phyloP scores from a whole-genome alignment of 30 jellyfish, hydroid and myxozoan genomes.

The Cassiopea xamachana region DNA sequence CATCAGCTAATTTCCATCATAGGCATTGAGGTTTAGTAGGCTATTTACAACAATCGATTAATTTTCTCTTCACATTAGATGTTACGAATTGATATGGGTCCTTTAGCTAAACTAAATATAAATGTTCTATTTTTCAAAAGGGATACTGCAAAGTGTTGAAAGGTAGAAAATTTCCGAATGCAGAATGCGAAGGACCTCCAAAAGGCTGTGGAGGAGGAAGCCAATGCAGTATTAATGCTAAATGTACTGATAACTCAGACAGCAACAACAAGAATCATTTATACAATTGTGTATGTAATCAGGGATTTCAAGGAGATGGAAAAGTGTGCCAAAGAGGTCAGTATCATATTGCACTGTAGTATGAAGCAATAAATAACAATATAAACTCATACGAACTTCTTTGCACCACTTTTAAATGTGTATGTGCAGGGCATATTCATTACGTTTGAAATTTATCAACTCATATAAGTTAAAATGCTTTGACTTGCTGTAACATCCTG shows the following conservation, averaged over 20 bases:
- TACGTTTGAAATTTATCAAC: no score
- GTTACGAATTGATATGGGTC: no score
- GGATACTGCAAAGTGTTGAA: conserved; percentile 51
- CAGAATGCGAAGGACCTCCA: conserved; percentile 71
- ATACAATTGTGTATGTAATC: conserved; percentile 46
- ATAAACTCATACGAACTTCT: no score
- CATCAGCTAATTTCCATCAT: no score
- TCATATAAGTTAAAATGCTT: not conserved
- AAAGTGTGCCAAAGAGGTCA: conserved; percentile 38
- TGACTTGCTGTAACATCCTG: not conserved
- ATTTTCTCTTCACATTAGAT: no score
- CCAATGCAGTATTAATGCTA: conserved; percentile 63
- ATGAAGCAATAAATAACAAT: no score
- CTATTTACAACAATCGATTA: no score
- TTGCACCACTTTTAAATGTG: not conserved
- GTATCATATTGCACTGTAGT: not conserved
- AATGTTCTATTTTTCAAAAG: not conserved
- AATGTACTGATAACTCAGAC: conserved; percentile 30
- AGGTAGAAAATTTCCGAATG: conserved; percentile 3
- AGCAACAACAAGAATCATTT: not conserved
- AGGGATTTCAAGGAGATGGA: conserved; percentile 72
- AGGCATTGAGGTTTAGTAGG: no score
- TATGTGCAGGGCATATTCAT: not conserved
- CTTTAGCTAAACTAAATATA: not conserved
- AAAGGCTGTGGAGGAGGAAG: conserved; percentile 70